Conservation (phyloP, 2,797 vertebrate genomes). For the Monodelphis domestica region DNA sequence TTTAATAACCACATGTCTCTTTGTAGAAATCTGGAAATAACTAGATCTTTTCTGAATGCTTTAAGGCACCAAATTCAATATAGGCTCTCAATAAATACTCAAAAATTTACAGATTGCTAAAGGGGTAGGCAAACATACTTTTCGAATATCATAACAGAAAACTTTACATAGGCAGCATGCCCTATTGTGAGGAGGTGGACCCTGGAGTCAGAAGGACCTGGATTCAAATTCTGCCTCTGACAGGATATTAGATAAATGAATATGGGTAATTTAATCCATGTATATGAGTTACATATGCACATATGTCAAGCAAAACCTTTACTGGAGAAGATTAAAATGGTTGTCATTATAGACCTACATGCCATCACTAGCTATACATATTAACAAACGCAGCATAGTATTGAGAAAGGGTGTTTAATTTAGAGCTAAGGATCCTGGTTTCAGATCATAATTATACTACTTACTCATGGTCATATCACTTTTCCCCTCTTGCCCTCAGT, state of each 20-base stretch:
- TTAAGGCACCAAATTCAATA: background rate
- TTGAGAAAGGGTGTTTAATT: background rate
- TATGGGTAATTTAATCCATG: background rate
- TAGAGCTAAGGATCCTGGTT: background rate
- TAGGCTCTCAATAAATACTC: constrained; percentile 69
- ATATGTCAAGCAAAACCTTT: background rate
- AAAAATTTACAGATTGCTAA: constrained; percentile 47
- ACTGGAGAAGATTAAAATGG: background rate
- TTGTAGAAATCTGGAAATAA: constrained; percentile 53
- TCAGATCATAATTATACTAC: background rate
- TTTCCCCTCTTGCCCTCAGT: background rate
- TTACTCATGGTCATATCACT: background rate
- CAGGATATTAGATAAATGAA: no score
- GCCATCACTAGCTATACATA: background rate
- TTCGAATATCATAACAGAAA: constrained; percentile 54
- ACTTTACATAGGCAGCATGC: no score
- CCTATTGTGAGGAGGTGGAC: background rate
- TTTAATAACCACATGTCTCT: background rate
- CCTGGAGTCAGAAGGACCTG: background rate
- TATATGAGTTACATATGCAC: background rate
- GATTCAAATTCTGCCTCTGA: background rate
- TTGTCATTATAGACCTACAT: background rate
- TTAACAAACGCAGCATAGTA: background rate
- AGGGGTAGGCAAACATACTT: constrained; percentile 60
- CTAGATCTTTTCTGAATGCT: constrained; percentile 57